Evolutionary conservation across 2,888 invertebrate genomes (phyloP).

Genomic region (Xestobium rufovillosum): DNA sequence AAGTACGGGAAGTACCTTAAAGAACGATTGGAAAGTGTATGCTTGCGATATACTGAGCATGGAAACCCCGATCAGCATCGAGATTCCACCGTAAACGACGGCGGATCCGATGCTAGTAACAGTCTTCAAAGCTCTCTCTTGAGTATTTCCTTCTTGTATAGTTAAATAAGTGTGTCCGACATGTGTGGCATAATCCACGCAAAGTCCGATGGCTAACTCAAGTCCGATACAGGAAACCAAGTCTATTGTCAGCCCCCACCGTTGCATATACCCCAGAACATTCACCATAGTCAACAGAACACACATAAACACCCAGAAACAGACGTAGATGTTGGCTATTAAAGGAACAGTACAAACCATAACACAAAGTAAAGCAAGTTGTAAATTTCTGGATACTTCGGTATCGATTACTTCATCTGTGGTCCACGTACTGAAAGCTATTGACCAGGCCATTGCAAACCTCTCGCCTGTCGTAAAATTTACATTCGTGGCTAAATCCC

Average conservation of each 20-base stretch:
- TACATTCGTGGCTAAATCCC: slow-evolving; percentile 48
- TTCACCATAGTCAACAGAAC: slow-evolving; percentile 66
- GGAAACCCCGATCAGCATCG: slow-evolving; percentile 65
- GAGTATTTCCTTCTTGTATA: slow-evolving; percentile 45
- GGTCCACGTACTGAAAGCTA: slow-evolving; percentile 66
- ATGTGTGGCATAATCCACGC: slow-evolving; percentile 78
- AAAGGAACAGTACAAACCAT: slow-evolving; percentile 70
- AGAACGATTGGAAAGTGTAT: slow-evolving; percentile 70
- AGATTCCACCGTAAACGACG: slow-evolving; percentile 69
- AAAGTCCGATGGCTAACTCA: slow-evolving; percentile 72
- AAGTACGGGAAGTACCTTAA: slow-evolving; percentile 44
- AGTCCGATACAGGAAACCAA: slow-evolving; percentile 74
- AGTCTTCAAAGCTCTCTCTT: slow-evolving; percentile 56
- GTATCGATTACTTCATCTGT: slow-evolving; percentile 69
- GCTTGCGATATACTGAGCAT: slow-evolving; percentile 64
- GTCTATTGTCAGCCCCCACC: slow-evolving; percentile 76
- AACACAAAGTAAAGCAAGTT: slow-evolving; percentile 67
- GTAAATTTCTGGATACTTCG: slow-evolving; percentile 70
- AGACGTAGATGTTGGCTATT: slow-evolving; percentile 68
- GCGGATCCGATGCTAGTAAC: slow-evolving; percentile 68
- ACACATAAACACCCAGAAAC: slow-evolving; percentile 70
- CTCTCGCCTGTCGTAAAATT: slow-evolving; percentile 55
- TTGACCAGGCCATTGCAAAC: slow-evolving; percentile 63
- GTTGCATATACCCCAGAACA: slow-evolving; percentile 70
- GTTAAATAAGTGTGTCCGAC: slow-evolving; percentile 75